These are phyloP conservation scores for Aphidius ervi DNA, from an alignment of 1,140 invertebrate genomes.

Conservation along the genomic window DNA sequence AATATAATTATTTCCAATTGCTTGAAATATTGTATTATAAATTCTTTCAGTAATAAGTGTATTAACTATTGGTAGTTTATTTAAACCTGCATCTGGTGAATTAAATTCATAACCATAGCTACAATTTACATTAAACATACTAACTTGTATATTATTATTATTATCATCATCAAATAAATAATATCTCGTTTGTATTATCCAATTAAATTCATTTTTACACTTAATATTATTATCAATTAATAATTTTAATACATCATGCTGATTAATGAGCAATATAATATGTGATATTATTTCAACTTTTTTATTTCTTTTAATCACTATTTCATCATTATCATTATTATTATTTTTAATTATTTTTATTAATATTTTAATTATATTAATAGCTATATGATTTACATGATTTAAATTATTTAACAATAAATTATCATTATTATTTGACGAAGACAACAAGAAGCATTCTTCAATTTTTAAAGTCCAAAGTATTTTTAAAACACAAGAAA, in stretches of 20 bases:
- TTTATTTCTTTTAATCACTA: slow-evolving; percentile 53
- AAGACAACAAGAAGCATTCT: slow-evolving; percentile 37
- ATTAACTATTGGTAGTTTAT: slow-evolving; percentile 76
- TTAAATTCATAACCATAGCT: slow-evolving; percentile 79
- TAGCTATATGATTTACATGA: slow-evolving; percentile 22
- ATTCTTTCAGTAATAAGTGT: slow-evolving; percentile 89
- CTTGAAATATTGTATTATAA: slow-evolving; percentile 86
- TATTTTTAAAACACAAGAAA: slow-evolving; percentile 52
- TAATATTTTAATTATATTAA: slow-evolving; percentile 13
- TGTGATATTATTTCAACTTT: slow-evolving; percentile 56
- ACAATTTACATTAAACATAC: slow-evolving; percentile 74
- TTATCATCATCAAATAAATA: slow-evolving; percentile 68
- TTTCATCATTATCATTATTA: slow-evolving; percentile 30
- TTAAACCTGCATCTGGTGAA: slow-evolving; percentile 49
- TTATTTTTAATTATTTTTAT: not conserved
- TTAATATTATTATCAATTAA: slow-evolving; percentile 53
- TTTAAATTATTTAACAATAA: not conserved
- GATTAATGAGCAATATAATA: slow-evolving; percentile 60
- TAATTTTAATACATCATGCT: slow-evolving; percentile 58
- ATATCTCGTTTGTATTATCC: slow-evolving; percentile 83
- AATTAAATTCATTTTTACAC: slow-evolving; percentile 74
- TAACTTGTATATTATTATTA: slow-evolving; percentile 58
- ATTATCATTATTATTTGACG: not conserved
- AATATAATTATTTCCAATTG: slow-evolving; percentile 60
- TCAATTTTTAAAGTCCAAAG: slow-evolving; percentile 63